These are phyloP conservation scores for Masticophis lateralis DNA, from an alignment of 2,797 vertebrate genomes.

Conservation along the genomic window DNA sequence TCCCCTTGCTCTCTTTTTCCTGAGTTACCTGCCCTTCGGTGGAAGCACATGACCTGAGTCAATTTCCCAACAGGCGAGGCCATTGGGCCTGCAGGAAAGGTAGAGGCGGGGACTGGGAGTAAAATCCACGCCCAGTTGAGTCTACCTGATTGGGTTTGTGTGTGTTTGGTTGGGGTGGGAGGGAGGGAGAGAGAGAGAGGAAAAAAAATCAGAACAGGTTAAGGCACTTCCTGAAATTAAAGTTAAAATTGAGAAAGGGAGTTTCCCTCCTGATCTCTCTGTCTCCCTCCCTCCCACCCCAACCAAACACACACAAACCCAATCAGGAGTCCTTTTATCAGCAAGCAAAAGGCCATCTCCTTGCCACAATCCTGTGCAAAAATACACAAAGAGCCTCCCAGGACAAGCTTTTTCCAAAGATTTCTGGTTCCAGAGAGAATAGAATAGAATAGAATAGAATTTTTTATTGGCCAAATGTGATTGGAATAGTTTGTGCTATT, in stretches of 20 bases:
- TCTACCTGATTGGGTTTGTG: conserved; percentile 61
- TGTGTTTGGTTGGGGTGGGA: background rate
- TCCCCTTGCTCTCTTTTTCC: conserved; percentile 50
- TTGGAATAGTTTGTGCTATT: background rate
- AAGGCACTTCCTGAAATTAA: conserved; percentile 52
- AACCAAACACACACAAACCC: too few species aligned
- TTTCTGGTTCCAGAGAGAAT: too few species aligned
- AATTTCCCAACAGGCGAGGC: conserved; percentile 57
- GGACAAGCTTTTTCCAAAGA: background rate
- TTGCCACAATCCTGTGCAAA: background rate
- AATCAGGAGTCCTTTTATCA: conserved; percentile 16
- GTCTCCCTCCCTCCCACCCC: too few species aligned
- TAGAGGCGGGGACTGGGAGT: conserved; percentile 80
- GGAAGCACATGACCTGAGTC: conserved; percentile 75
- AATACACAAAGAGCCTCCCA: background rate
- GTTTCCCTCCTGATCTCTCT: conserved; percentile 49
- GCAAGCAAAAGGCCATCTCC: background rate
- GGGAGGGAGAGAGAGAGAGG: background rate
- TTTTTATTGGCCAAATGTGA: too few species aligned
- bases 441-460: too few species aligned
- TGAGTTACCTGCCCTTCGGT: conserved; percentile 85
- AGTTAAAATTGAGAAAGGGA: conserved; percentile 37
- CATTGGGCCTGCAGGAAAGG: conserved; percentile 85
- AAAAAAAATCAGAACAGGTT: conserved; percentile 44
- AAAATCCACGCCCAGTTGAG: conserved; percentile 54